Evolutionary conservation across 2,888 invertebrate species (phyloP).

Genomic region (Pristionchus japonicus): DNA sequence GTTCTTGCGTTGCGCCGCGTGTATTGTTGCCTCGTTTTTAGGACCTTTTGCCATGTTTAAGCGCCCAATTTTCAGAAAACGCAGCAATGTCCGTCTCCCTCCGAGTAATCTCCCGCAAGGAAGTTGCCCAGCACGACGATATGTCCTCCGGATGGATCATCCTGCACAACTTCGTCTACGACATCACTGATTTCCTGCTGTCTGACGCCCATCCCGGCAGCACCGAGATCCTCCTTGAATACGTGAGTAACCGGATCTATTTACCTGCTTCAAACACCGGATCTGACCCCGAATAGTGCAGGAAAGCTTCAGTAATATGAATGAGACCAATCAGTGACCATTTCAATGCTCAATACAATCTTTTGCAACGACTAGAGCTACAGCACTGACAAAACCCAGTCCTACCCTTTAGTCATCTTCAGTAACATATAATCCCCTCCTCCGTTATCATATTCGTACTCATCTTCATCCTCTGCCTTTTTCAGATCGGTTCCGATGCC

Average conservation of each 20-base stretch:
- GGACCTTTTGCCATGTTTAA: too few relatives aligned
- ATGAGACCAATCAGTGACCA: too few relatives aligned
- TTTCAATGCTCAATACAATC: too few relatives aligned
- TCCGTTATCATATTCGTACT: background rate
- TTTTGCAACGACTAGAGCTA: too few relatives aligned
- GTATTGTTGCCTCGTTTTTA: background rate
- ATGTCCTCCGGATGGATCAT: constrained; percentile 56
- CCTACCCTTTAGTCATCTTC: background rate
- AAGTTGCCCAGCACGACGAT: constrained; percentile 57
- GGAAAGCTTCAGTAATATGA: too few relatives aligned
- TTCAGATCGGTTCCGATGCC: constrained; percentile 45
- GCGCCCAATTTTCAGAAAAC: constrained; percentile 1
- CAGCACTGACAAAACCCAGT: background rate
- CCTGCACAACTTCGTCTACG: constrained; percentile 60
- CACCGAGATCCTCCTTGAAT: constrained; percentile 65
- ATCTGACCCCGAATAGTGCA: too few relatives aligned
- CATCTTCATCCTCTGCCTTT: background rate
- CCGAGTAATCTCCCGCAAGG: constrained; percentile 54
- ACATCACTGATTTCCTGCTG: constrained; percentile 61
- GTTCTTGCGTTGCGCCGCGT: too few relatives aligned
- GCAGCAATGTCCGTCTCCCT: constrained; percentile 14
- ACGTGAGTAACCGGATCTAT: constrained; percentile 53
- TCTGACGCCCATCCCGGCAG: constrained; percentile 61
- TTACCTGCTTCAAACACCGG: background rate
- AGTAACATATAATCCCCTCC: background rate